Percentiles rank a stretch among this genome's conserved stretches.
phyloP scores from a whole-genome alignment of 2,888 invertebrate genomes.

The Hydropsyche betteni region DNA sequence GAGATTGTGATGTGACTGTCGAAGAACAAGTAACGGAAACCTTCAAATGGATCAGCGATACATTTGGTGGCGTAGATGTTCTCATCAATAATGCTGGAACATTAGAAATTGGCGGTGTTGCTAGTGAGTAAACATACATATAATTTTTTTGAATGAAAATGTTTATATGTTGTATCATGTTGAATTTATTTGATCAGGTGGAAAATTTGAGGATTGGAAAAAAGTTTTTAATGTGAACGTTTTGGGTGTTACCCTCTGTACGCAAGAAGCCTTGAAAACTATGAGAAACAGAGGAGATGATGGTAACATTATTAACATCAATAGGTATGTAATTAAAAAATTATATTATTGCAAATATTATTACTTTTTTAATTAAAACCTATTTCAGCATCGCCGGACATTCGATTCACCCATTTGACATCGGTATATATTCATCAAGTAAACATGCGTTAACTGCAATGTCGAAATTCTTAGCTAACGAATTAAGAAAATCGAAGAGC shows the following conservation, averaged over 20 bases:
- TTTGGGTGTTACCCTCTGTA: conserved; percentile 53
- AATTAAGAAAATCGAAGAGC: conserved; percentile 56
- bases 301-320: conserved; percentile 54
- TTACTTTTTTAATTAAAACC: conserved; percentile 46
- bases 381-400: conserved; percentile 55
- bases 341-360: background rate
- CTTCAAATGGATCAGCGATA: conserved; percentile 56
- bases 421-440: conserved; percentile 61
- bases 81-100: conserved; percentile 59
- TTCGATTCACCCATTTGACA: conserved; percentile 51
- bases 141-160: background rate
- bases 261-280: conserved; percentile 53
- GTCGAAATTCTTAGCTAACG: conserved; percentile 60
- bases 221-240: conserved; percentile 53
- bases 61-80: conserved; percentile 57
- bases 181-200: background rate
- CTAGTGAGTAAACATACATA: conserved; percentile 47
- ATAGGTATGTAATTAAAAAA: conserved; percentile 39
- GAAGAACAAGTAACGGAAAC: conserved; percentile 55
- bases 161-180: background rate
- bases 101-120: conserved; percentile 53
- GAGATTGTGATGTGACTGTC: conserved; percentile 57
- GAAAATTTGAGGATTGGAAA: conserved; percentile 50
- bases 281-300: conserved; percentile 53
- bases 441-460: conserved; percentile 64